Base-by-base conservation (phyloP, 2,113 vertebrate species). In the Vidua chalybeata region DNA sequence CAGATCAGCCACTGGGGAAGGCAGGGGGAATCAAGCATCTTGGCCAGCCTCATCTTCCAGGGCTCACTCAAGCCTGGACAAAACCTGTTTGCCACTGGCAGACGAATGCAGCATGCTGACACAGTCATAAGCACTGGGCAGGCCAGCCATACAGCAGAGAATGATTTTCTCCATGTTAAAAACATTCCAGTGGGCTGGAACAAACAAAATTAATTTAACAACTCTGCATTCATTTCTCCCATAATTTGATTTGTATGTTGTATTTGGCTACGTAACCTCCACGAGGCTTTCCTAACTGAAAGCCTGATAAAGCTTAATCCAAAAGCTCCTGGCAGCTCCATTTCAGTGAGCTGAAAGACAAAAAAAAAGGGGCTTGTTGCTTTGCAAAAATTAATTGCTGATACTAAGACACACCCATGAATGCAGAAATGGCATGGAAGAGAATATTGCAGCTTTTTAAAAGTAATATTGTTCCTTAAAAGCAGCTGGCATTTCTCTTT, bases 181-280 rank as follows among this genome's bases (percentile, higher is more conserved):
- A 97, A 93, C 93, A 96, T 96, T 95, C 88, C 94, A 95, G 58
- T 84, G 88, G 94, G 88, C 94, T 96, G 94, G 96, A 95, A 97
- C 96, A 96, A 96, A 96, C 91, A 95, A 93, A 94, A 97, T 97
- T 94, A 96, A 96, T 96, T 96, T 92, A 97, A 94, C 96, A 92
- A 95, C 83, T 94, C 72, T 19, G 66, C 79, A 94, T 96, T 95
- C 93, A 94, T 95, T 85, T 96, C 85, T 94, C 80, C 90, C 66
- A 49, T 96, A 96, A 96, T 96, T 95, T 96, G 92, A 97, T 96
- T 96, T 96, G 95, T 93, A 81, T 94, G 85, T 96, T 96, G 85
- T 90, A 84, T 84, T 96, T 96, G 94, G 96, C 96, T 86, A 96
- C 2, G 31, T 91, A 96, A 93, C 88, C 92, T 96, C 86, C 79